phyloP scores from a whole-genome alignment of 2,888 invertebrate genomes.

The Brachynemurus nebulosus region DNA sequence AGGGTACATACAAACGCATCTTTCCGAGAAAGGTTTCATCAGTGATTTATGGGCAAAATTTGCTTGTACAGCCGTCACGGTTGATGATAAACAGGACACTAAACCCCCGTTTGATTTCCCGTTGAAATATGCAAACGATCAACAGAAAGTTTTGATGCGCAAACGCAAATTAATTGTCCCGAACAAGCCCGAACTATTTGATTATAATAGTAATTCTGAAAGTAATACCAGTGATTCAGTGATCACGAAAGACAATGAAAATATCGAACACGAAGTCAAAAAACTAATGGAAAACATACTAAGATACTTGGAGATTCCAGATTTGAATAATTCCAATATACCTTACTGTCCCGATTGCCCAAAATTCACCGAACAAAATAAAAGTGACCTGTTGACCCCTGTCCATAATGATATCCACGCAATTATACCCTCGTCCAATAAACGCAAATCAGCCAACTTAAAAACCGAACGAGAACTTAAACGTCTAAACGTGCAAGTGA shows the following conservation, averaged over 20 bases:
- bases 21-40: constrained; percentile 31
- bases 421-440: constrained; percentile 8
- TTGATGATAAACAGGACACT: constrained; percentile 22
- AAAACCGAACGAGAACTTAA: constrained; percentile 35
- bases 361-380: constrained; percentile 21
- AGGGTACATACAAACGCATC: constrained; percentile 31
- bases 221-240: too few species aligned
- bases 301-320: constrained; percentile 43
- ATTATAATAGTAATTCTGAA: too few species aligned
- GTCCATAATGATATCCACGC: constrained; percentile 10
- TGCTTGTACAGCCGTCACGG: constrained; percentile 37
- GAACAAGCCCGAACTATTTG: too few species aligned
- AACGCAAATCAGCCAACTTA: constrained; percentile 6
- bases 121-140: constrained; percentile 42
- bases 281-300: constrained; percentile 38
- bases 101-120: constrained; percentile 37
- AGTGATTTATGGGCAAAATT: constrained; percentile 39
- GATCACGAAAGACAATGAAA: too few species aligned
- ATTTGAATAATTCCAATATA: constrained; percentile 40
- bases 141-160: constrained; percentile 41
- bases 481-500: constrained; percentile 51
- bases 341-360: constrained; percentile 26
- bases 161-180: constrained; percentile 1
- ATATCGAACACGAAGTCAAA: constrained; percentile 20
- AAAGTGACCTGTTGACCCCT: constrained; percentile 16